These are phyloP conservation scores for Pampus argenteus DNA, from an alignment of 2,797 vertebrate genomes.

Conservation along the genomic window DNA sequence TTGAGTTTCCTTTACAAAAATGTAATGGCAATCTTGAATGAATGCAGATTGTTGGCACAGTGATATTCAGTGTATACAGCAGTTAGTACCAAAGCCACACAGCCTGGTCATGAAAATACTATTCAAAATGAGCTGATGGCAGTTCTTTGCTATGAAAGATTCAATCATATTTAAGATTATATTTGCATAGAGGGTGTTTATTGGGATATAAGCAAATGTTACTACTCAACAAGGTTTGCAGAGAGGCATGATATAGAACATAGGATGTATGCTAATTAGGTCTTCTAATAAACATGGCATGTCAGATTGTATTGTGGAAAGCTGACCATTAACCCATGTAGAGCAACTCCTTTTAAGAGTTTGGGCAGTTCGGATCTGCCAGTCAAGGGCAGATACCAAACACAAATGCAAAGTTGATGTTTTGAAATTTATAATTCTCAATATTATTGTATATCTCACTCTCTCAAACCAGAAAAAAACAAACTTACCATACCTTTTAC, in stretches of 20 bases:
- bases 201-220: background rate
- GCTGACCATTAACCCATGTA: background rate
- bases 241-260: background rate
- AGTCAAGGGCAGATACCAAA: background rate
- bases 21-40: too few species aligned
- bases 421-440: background rate
- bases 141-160: background rate
- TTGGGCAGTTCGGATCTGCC: background rate
- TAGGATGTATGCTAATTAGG: too few species aligned
- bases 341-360: background rate
- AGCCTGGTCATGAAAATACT: too few species aligned
- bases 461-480: background rate
- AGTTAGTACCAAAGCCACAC: too few species aligned
- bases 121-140: background rate
- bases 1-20: background rate
- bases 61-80: background rate
- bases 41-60: background rate
- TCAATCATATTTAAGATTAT: background rate
- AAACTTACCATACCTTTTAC: background rate
- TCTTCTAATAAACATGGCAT: too few species aligned
- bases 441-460: background rate
- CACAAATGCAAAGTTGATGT: background rate
- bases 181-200: background rate
- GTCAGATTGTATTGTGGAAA: background rate
- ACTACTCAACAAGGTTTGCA: too few species aligned